These are phyloP conservation scores for Himalopsyche anomala DNA, from an alignment of 2,888 invertebrate species.

Conservation along the genomic window DNA sequence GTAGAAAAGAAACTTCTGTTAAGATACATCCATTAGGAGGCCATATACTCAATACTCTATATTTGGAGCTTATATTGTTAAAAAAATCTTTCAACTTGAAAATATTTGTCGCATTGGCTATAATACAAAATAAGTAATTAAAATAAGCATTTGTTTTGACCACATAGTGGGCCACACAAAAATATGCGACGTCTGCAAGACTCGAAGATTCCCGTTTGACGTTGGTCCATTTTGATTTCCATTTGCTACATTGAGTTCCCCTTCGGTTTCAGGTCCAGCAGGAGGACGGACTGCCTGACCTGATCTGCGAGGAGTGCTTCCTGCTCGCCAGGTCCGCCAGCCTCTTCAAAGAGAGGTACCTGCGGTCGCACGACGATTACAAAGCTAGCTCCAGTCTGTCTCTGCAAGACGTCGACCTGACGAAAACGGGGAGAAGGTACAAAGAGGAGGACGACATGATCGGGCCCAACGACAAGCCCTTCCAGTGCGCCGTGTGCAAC, in stretches of 20 bases:
- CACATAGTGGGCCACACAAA: too few species aligned
- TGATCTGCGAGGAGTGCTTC: slow-evolving; percentile 5
- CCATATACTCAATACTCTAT: too few species aligned
- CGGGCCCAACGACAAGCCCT: neutral
- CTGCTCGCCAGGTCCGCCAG: neutral
- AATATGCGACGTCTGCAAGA: too few species aligned
- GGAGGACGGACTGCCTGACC: neutral
- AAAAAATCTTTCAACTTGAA: too few species aligned
- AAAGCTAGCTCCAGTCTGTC: neutral
- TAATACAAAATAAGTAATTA: too few species aligned
- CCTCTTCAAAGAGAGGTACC: neutral
- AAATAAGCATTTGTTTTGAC: too few species aligned
- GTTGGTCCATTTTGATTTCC: too few species aligned
- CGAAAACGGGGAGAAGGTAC: neutral
- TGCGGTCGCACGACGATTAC: neutral
- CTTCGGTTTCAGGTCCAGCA: neutral
- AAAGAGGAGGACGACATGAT: neutral
- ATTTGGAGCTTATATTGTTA: too few species aligned
- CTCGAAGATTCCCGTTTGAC: too few species aligned
- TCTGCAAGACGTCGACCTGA: neutral
- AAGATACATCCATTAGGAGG: too few species aligned
- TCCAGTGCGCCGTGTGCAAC: neutral
- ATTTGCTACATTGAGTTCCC: neutral
- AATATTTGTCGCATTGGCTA: too few species aligned
- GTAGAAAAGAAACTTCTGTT: too few species aligned